Evolutionary conservation across 2,888 invertebrate species (phyloP).

Genomic region (Drosophila anomelani): DNA sequence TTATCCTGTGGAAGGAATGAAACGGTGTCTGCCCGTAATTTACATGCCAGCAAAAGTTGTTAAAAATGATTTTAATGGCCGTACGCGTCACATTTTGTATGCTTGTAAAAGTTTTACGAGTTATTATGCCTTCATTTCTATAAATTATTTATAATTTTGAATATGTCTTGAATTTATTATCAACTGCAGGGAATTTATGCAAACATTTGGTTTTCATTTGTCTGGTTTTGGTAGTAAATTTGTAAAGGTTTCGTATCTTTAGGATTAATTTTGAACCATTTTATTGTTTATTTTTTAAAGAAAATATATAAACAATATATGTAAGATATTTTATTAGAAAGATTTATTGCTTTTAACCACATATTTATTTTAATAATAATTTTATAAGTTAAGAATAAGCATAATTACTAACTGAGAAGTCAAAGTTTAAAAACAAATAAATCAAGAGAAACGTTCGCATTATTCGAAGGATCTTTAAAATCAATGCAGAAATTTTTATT

Average conservation of each 20-base stretch:
- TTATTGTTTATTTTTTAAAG: too few relatives aligned
- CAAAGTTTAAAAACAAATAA: conserved; percentile 20
- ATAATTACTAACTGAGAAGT: conserved; percentile 21
- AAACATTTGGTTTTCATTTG: conserved; percentile 4
- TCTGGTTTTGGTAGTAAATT: not conserved
- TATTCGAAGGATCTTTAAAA: not conserved
- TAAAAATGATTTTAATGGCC: conserved; percentile 54
- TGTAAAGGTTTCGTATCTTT: not conserved
- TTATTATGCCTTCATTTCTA: conserved; percentile 35
- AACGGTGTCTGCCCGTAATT: conserved; percentile 60
- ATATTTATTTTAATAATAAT: not conserved
- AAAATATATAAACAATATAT: not conserved
- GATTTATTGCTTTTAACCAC: too few relatives aligned
- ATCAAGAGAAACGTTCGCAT: conserved; percentile 15
- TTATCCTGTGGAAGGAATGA: conserved; percentile 55
- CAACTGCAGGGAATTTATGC: not conserved
- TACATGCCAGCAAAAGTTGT: conserved; percentile 43
- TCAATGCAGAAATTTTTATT: not conserved
- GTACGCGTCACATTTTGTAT: conserved; percentile 36
- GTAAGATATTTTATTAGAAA: not conserved
- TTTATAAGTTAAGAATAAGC: not conserved
- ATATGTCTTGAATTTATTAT: conserved; percentile 22
- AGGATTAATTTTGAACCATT: not conserved
- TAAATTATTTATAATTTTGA: conserved; percentile 42
- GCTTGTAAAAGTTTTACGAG: conserved; percentile 47